These are phyloP conservation scores for Chloroceryle aenea DNA, from an alignment of 2,113 vertebrate species.

Conservation along the genomic window DNA sequence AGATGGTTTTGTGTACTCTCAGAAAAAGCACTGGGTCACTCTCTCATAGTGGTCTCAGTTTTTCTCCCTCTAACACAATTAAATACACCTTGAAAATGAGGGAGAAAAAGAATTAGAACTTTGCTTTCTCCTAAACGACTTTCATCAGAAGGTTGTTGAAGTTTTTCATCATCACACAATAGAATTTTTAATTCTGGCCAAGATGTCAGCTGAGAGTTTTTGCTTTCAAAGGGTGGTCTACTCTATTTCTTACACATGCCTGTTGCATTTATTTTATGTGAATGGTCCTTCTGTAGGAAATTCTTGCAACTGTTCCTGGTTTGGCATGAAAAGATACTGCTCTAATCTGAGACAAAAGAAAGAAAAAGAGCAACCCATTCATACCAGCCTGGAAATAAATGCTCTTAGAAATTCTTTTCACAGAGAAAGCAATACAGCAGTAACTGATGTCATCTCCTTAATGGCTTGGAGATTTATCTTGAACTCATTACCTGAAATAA, in stretches of 20 bases:
- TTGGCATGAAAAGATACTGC: neutral
- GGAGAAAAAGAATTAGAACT: neutral
- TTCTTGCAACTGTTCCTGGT: neutral
- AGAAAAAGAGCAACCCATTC: neutral
- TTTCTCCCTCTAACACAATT: neutral
- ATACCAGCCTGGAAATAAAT: neutral
- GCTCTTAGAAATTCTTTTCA: neutral
- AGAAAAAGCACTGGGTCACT: neutral
- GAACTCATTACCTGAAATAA: conserved; percentile 23
- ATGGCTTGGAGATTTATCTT: conserved; percentile 1
- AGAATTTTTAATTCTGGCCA: neutral
- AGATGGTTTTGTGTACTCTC: neutral
- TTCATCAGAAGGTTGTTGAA: neutral
- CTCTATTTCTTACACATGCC: neutral
- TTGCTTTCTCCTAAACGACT: neutral
- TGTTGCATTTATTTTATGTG: neutral
- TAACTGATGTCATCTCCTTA: neutral
- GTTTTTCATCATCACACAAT: neutral
- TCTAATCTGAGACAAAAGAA: neutral
- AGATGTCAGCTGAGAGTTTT: neutral
- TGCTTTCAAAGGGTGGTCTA: neutral
- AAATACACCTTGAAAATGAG: neutral
- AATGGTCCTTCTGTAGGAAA: neutral
- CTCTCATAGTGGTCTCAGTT: neutral
- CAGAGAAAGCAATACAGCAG: neutral